Percentiles rank a stretch among this genome's conserved stretches.
phyloP scores from a whole-genome alignment of 2,113 vertebrate genomes.

The Notiomystis cincta region DNA sequence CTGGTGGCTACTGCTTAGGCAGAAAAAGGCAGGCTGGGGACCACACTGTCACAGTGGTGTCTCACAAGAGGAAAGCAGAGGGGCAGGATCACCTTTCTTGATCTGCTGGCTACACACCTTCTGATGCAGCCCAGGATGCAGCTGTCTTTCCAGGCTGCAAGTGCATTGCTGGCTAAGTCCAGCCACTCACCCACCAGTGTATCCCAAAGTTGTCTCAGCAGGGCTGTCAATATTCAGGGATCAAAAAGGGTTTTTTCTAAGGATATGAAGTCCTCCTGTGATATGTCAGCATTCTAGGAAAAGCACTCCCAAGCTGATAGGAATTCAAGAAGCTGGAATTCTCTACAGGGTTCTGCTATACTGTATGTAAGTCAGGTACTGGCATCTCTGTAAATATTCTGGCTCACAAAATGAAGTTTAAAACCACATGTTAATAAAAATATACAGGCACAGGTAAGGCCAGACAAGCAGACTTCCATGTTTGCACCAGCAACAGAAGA shows the following conservation, averaged over 20 bases:
- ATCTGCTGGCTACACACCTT: background rate
- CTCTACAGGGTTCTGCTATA: background rate
- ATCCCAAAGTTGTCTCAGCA: background rate
- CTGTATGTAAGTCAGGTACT: background rate
- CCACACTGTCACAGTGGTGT: background rate
- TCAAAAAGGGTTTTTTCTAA: background rate
- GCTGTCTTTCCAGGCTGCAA: background rate
- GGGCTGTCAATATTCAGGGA: background rate
- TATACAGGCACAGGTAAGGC: background rate
- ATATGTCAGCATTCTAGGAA: background rate
- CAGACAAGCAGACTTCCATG: background rate
- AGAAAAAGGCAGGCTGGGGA: background rate
- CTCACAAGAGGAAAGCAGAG: background rate
- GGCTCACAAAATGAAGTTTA: background rate
- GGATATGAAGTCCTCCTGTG: background rate
- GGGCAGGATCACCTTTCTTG: background rate
- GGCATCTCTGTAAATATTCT: background rate
- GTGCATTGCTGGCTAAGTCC: background rate
- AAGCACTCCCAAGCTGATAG: background rate
- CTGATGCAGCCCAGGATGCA: background rate
- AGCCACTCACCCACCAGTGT: background rate
- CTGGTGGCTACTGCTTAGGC: background rate
- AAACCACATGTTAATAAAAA: background rate
- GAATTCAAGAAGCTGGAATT: background rate
- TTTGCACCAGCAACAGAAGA: background rate